These are phyloP conservation scores for Mormyrops attenuatus DNA, from an alignment of 2,797 vertebrate species.

Conservation along the genomic window DNA sequence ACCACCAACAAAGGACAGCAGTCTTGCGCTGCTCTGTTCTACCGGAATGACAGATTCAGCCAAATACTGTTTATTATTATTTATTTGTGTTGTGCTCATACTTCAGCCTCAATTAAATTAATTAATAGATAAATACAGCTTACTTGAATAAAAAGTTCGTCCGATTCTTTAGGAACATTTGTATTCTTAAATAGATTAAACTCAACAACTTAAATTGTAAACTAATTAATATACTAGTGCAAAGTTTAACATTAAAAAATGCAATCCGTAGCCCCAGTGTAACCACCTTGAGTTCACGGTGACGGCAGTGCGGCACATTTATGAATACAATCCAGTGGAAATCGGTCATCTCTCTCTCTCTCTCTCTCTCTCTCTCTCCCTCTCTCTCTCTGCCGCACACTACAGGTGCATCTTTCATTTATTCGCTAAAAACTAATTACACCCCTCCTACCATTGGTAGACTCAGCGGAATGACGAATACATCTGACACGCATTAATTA, in stretches of 20 bases:
- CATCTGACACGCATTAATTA: constrained; percentile 28
- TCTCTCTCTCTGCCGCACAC: not conserved
- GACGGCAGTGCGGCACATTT: not conserved
- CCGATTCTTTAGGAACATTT: not conserved
- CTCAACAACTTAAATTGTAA: not conserved
- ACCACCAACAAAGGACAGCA: constrained; percentile 21
- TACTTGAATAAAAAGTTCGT: not conserved
- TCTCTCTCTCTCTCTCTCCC: no score
- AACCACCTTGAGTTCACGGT: not conserved
- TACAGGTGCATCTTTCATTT: constrained; percentile 8
- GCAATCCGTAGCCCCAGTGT: not conserved
- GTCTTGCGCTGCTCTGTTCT: not conserved
- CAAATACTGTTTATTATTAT: not conserved
- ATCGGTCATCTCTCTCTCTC: not conserved
- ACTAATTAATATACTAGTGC: not conserved
- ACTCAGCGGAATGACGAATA: constrained; percentile 41
- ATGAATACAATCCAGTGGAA: not conserved
- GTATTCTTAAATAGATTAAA: not conserved
- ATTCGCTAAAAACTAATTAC: constrained; percentile 25
- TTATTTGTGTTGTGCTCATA: not conserved
- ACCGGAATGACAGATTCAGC: not conserved
- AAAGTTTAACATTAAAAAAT: not conserved
- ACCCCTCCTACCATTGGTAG: constrained; percentile 41
- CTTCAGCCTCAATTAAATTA: not conserved
- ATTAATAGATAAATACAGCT: not conserved